A percentile compares a stretch with the other conserved stretches of the same genome.
phyloP scores from a whole-genome alignment of 2,888 invertebrate genomes.

The Drosophila tanythrix region DNA sequence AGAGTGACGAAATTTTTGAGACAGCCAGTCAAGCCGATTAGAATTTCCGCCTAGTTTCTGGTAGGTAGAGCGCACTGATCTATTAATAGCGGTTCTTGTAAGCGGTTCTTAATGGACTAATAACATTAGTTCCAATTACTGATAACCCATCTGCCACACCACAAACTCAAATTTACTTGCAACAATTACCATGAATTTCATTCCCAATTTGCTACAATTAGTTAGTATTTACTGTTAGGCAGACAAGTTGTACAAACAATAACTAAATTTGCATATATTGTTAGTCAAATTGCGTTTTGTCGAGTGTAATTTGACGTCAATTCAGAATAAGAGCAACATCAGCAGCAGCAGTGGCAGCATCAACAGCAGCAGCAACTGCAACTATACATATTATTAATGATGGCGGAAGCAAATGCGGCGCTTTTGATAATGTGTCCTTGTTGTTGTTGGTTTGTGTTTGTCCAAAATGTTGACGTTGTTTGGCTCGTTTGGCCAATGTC shows the following conservation, averaged over 20 bases:
- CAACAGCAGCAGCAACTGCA: constrained; percentile 31
- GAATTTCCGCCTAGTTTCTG: background rate
- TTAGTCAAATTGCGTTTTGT: background rate
- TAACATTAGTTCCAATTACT: background rate
- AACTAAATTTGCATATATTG: background rate
- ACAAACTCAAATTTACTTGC: background rate
- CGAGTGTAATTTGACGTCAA: constrained; percentile 40
- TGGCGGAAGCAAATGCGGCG: constrained; percentile 73
- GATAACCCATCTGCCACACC: background rate
- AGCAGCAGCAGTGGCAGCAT: constrained; percentile 28
- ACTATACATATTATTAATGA: constrained; percentile 73
- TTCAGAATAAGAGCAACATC: constrained; percentile 68
- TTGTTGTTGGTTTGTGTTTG: constrained; percentile 40
- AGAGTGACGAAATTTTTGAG: background rate
- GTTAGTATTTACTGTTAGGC: background rate
- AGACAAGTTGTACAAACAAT: background rate
- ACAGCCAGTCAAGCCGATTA: background rate
- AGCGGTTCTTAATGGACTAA: background rate
- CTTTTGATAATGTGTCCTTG: constrained; percentile 70
- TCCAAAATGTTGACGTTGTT: constrained; percentile 66
- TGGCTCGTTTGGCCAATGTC: constrained; percentile 52
- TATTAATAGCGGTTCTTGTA: background rate
- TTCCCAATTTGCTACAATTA: background rate
- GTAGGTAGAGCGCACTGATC: background rate
- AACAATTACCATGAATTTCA: background rate